Base-by-base conservation (phyloP, 2,797 vertebrate genomes). In the Myiotriccus ornatus region DNA sequence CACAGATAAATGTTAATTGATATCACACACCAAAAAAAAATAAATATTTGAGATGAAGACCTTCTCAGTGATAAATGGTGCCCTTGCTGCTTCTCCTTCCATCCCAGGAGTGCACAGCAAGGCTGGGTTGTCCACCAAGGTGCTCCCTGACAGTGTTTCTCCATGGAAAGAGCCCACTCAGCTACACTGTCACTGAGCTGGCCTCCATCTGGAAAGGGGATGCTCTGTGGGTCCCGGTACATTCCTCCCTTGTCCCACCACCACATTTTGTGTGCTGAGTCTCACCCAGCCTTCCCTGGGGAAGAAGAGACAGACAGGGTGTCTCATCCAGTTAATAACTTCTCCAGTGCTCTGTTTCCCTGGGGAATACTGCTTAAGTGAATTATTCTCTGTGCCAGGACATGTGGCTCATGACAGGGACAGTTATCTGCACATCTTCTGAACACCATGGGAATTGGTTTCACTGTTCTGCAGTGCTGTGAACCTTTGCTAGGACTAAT, bases 201-300 rank as follows among this genome's bases (percentile, higher is more conserved):
- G 1, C 21, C 24, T 12, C 11, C 4, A 12, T 15, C 9, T 7
- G 9, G 14, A 20, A 25, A 19, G 6, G 3, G 8, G 27, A 24
- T 71, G 19, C 13, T 50, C 25, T 64, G 34, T 50, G 43, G 21
- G 13, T 19, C 59, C 9, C 52, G 25, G 34, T 20, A 21, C 34
- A 12, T 37, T 23, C 32, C 19, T 90, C 9, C 10, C 13, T 73
- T 37, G 2, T 25, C 55, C 55, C 75, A 65, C 14, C 43, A 25
- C 6, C 24, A 10, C 3, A 19, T 14, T 14, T 64, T n/a, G 14
- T 19, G 50, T 1, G 2, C 32, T 50, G 35, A 35, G 47, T 53
- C 17, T 34, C 37, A 67, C 5, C 11, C 52, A 37, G 6, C 7
- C 4, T 10, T 32, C 7, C 14, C 56, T 35, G 50, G 0, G 0